These are phyloP conservation scores for Sarcophaga peregrina DNA, from an alignment of 1,140 invertebrate species.

Conservation along the genomic window DNA sequence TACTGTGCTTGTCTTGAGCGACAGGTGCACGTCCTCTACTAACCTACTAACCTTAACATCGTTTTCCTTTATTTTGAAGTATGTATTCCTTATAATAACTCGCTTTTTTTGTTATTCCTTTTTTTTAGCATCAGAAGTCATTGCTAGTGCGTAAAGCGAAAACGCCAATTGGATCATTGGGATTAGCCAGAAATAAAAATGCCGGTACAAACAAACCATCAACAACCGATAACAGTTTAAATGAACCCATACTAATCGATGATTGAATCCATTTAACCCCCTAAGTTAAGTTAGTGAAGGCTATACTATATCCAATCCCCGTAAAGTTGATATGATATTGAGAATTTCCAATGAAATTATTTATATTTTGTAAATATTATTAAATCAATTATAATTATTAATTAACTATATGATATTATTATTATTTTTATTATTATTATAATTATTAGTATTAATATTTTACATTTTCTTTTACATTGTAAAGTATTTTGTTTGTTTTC, in stretches of 20 bases:
- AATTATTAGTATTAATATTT: neutral
- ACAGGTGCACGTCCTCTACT: too few species aligned
- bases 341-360: neutral
- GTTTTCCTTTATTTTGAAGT: too few species aligned
- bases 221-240: too few species aligned
- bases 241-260: conserved; percentile 36
- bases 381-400: too few species aligned
- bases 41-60: neutral
- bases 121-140: conserved; percentile 29
- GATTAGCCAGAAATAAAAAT: neutral
- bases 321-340: neutral
- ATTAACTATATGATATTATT: too few species aligned
- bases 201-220: neutral
- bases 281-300: neutral
- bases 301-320: neutral
- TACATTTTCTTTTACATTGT: neutral
- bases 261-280: conserved; percentile 14
- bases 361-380: conserved; percentile 8
- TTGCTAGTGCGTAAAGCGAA: conserved; percentile 30
- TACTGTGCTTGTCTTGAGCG: too few species aligned
- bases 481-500: neutral
- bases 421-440: too few species aligned
- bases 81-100: neutral
- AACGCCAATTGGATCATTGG: neutral
- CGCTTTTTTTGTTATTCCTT: neutral